Evolutionary conservation across 2,888 invertebrate genomes (phyloP), one percentile per base, ranked within the genome.

Genomic region (Hermaeophaga mercurialis): DNA sequence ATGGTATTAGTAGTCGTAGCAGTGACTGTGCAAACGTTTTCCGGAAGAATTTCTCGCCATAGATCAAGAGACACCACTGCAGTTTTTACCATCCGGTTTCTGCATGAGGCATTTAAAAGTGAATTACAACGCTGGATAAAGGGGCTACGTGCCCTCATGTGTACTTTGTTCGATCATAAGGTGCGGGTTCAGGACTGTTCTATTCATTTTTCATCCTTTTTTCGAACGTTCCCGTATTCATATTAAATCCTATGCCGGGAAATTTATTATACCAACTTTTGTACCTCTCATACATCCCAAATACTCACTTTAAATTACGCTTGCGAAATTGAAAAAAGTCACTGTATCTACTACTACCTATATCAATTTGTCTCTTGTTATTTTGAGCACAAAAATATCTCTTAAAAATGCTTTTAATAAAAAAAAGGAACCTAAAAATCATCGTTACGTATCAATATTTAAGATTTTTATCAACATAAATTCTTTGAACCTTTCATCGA

Each of bases 131-230:
- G 39, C 11, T 24, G 50, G 56, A 56, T 56, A 56, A 45, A 56
- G 38, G 48, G 49, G 56, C 49, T 56, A 56, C 50, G 56, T 56
- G 56, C 49, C 56, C 56, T 56, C 50, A 56, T 56, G 50, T 56
- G 45, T 41, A 56, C 56, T 50, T 56, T 56, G 56, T 56, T 45
- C 39, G 45, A 45, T 50, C 45, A 28, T 33, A 28, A 45, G 49
- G 50, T 56, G 56, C 56, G 56, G 49, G 56, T 56, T 44, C 39
- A 43, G 52, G 43, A 43, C 52, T 52, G 33, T 44, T 43, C 52
- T 52, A 52, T 52, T 52, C 52, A 52, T 52, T 52, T 44, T 52
- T 52, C 33, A 43, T 43, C 24, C 43, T 52, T 52, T 50, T 52
- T 52, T 43, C 24, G 31, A 41, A 52, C 22, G 24, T 24, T 33